These are phyloP conservation scores for Salvelinus alpinus DNA, from an alignment of 2,113 vertebrate genomes.

Conservation along the genomic window DNA sequence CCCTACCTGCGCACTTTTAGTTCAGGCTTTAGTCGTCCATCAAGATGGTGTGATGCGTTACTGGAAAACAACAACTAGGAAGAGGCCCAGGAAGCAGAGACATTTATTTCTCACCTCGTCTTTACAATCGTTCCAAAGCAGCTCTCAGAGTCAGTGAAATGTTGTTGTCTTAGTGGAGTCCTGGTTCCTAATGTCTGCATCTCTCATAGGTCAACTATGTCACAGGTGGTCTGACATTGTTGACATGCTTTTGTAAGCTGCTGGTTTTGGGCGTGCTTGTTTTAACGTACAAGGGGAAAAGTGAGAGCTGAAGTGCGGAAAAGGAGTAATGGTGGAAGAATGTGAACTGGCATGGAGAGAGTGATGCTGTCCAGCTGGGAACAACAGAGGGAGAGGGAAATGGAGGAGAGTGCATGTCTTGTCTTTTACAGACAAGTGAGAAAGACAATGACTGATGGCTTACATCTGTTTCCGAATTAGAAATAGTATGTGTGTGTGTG, in stretches of 20 bases:
- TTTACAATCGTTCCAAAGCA: conserved; percentile 29
- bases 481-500: conserved; percentile 10
- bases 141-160: conserved; percentile 25
- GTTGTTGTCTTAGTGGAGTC: conserved; percentile 7
- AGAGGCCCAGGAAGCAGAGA: conserved; percentile 5
- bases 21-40: conserved; percentile 38
- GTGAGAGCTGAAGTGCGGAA: conserved; percentile 48
- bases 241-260: conserved; percentile 43
- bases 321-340: conserved; percentile 60
- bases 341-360: conserved; percentile 57
- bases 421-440: conserved; percentile 23
- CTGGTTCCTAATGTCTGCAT: conserved; percentile 17
- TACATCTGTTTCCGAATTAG: conserved; percentile 20
- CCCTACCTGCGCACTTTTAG: conserved; percentile 39
- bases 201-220: conserved; percentile 28
- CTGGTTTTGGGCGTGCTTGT: conserved; percentile 56
- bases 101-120: background rate
- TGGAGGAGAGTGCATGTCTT: conserved; percentile 11
- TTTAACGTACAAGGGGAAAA: conserved; percentile 42
- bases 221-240: conserved; percentile 18
- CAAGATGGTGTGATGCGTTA: conserved; percentile 20
- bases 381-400: conserved; percentile 29
- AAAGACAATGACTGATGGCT: conserved; percentile 20
- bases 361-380: conserved; percentile 53
- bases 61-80: conserved; percentile 14